Evolutionary conservation across 2,888 invertebrate genomes (phyloP), one percentile per base, ranked within the genome.

Genomic region (Luperina testacea): DNA sequence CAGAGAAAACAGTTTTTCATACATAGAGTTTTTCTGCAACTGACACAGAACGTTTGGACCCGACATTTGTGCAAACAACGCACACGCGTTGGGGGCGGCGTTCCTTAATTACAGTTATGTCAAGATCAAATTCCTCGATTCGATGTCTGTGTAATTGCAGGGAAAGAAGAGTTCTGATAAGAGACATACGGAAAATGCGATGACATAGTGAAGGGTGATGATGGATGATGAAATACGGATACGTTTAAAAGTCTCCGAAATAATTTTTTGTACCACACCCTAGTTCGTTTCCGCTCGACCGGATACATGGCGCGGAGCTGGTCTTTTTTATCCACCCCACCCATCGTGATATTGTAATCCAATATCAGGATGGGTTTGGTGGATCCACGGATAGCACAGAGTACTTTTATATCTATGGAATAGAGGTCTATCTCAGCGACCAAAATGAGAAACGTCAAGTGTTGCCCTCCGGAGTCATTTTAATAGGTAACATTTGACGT

Each of bases 61-160:
- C 9, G 45, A 45, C 1, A 8, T 1, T 45, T 45, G 45, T 32
- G 32, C 45, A 45, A 11, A 45, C 45, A 45, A 45, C 45, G 45
- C 45, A 45, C 45, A 8, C 0, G 1, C 11, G 45, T 11, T 11
- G 9, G 9, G 45, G 11, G 1, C 45, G 45, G 9, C 45, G 45
- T 42, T 1, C 0, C 9, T 1, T 1, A 11, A 0, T 1, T 1
- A 45, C 0, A 1, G 9, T 45, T 1, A 1, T 9, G 9, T 9
- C 45, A 9, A 45, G 11, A 0, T 45, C 45, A 5, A 9, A 53
- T 32, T 9, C 11, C 11, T n/a, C 42, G 13, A 70, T 8, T 9
- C n/a, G 53, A 38, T 57, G 53, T 0, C 53, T 32, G 69, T 70
- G 11, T 4, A 27, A 9, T 53, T 71, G 45, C 6, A 57, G 38